Conservation (phyloP, 92 coral and sea anemone genomes). For the Umimayanthus chanpuru region DNA sequence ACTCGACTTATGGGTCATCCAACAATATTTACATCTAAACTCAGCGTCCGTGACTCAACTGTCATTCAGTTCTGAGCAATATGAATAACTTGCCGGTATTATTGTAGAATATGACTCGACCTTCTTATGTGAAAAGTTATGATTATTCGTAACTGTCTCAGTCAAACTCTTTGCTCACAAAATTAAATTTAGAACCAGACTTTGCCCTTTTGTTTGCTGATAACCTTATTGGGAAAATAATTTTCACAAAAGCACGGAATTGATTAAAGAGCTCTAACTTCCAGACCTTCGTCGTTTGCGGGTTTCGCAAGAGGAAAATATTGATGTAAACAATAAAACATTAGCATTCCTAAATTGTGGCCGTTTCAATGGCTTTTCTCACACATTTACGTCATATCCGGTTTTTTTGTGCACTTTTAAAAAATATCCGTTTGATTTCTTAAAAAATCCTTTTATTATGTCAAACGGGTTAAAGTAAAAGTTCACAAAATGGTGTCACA, state of each 20-base stretch:
- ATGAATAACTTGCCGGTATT: neutral
- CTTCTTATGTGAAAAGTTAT: neutral
- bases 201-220: neutral
- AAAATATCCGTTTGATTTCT: too few species aligned
- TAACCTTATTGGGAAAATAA: neutral
- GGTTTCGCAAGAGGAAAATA: slow-evolving; percentile 11
- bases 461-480: too few species aligned
- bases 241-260: neutral
- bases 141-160: neutral
- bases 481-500: too few species aligned
- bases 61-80: neutral
- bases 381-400: neutral
- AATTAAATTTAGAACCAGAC: neutral
- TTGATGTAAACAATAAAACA: neutral
- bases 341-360: neutral
- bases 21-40: slow-evolving; percentile 35
- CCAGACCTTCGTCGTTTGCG: neutral
- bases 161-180: neutral
- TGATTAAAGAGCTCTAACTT: neutral
- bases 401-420: neutral
- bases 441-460: too few species aligned
- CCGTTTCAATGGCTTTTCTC: neutral
- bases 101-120: neutral
- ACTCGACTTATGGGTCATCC: neutral
- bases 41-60: slow-evolving; percentile 19